Conservation (phyloP, 2,888 invertebrate species). For the Cryptosula pallasiana region DNA sequence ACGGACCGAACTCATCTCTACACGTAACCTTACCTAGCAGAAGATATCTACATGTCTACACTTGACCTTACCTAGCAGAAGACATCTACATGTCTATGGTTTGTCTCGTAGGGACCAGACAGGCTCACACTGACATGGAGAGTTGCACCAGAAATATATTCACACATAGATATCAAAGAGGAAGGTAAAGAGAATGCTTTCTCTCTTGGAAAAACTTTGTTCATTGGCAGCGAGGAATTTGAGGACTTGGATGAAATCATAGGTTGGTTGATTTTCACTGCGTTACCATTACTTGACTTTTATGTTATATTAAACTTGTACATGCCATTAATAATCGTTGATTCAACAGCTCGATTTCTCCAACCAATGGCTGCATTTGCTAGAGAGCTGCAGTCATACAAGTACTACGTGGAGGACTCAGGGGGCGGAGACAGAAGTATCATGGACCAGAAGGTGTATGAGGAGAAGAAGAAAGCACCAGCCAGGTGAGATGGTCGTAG, state of each 20-base stretch:
- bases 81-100: no score
- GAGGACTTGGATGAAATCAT: conserved; percentile 99
- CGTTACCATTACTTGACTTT: not conserved
- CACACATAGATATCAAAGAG: conserved; percentile 92
- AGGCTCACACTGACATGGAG: conserved; percentile 99
- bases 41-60: no score
- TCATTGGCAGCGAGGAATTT: conserved; percentile 72
- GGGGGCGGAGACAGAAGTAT: conserved; percentile 73
- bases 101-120: conserved; percentile 85
- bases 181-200: conserved; percentile 94
- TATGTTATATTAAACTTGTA: not conserved
- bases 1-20: no score
- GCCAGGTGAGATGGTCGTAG: conserved; percentile 35
- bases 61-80: no score
- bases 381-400: conserved; percentile 82
- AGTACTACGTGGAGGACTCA: conserved; percentile 72
- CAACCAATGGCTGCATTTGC: conserved; percentile 94
- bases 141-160: conserved; percentile 77
- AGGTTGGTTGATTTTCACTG: conserved; percentile 49
- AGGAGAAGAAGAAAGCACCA: conserved; percentile 72
- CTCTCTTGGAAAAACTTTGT: conserved; percentile 78
- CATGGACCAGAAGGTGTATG: conserved; percentile 78
- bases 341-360: conserved; percentile 73
- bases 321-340: no score
- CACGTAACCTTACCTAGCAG: no score